These are phyloP conservation scores for Rhimphoctona megacephalus DNA, from an alignment of 2,888 invertebrate genomes.

Conservation along the genomic window DNA sequence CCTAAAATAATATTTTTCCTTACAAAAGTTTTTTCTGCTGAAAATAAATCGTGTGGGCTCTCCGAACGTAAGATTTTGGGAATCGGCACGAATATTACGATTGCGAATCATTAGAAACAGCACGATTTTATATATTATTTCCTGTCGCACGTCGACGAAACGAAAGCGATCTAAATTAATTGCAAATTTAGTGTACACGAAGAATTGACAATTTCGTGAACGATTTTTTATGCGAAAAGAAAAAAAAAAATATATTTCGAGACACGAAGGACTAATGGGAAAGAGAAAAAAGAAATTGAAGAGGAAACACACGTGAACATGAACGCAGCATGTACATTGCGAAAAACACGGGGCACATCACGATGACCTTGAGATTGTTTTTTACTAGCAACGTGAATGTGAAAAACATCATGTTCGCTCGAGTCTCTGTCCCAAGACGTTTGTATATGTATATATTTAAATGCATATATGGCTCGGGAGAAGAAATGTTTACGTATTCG, in stretches of 20 bases:
- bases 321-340: conserved; percentile 20
- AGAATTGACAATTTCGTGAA: neutral
- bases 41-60: neutral
- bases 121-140: too few species aligned
- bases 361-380: conserved; percentile 58
- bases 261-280: neutral
- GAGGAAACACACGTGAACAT: conserved; percentile 8
- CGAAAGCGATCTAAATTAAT: neutral
- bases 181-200: neutral
- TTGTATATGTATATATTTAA: conserved; percentile 13
- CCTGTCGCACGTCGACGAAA: too few species aligned
- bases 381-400: conserved; percentile 29
- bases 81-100: neutral
- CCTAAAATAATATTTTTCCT: neutral
- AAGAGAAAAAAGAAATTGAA: neutral
- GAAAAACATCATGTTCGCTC: conserved; percentile 31
- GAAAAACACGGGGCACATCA: conserved; percentile 30
- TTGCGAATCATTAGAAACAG: neutral
- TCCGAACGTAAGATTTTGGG: neutral
- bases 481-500: conserved; percentile 33
- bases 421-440: conserved; percentile 23
- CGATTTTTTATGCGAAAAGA: neutral
- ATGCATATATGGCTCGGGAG: conserved; percentile 2
- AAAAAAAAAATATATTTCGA: neutral
- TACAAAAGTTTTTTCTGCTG: neutral